Percentiles rank a stretch among this genome's conserved stretches.
phyloP scores from a whole-genome alignment of 53 echinoderm and acorn worm species.

The Luidia sarsii region DNA sequence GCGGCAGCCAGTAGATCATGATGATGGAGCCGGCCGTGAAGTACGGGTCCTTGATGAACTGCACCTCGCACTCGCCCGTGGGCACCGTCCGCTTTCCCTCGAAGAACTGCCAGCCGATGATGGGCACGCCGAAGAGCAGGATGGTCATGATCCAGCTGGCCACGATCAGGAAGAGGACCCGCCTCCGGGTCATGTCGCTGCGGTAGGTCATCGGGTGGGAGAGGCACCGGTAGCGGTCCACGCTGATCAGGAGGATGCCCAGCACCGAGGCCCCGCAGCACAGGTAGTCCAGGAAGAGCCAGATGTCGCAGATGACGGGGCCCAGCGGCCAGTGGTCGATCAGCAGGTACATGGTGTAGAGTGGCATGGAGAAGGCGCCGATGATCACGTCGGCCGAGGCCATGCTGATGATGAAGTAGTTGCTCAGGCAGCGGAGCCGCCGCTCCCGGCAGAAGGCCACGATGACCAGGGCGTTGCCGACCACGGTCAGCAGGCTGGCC shows the following conservation, averaged over 20 bases:
- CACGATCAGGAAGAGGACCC: constrained; percentile 73
- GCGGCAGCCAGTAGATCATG: constrained; percentile 86
- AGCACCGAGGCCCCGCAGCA: constrained; percentile 93
- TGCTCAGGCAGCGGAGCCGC: constrained; percentile 71
- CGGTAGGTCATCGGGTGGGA: constrained; percentile 89
- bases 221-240: constrained; percentile 81
- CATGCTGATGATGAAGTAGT: constrained; percentile 93
- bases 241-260: constrained; percentile 88
- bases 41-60: constrained; percentile 76
- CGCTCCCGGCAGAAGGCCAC: constrained; percentile 85
- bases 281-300: constrained; percentile 87
- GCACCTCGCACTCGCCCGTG: constrained; percentile 68
- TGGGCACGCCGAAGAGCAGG: constrained; percentile 81
- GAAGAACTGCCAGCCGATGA: constrained; percentile 92
- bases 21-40: constrained; percentile 91
- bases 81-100: constrained; percentile 82
- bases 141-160: constrained; percentile 76
- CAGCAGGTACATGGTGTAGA: constrained; percentile 86
- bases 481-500: constrained; percentile 73
- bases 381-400: constrained; percentile 78
- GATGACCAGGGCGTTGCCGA: constrained; percentile 83
- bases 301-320: constrained; percentile 79
- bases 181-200: constrained; percentile 74
- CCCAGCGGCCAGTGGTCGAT: constrained; percentile 86
- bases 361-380: constrained; percentile 88